Evolutionary conservation across 2,888 invertebrate genomes (phyloP).

Genomic region (Linyphia triangularis): DNA sequence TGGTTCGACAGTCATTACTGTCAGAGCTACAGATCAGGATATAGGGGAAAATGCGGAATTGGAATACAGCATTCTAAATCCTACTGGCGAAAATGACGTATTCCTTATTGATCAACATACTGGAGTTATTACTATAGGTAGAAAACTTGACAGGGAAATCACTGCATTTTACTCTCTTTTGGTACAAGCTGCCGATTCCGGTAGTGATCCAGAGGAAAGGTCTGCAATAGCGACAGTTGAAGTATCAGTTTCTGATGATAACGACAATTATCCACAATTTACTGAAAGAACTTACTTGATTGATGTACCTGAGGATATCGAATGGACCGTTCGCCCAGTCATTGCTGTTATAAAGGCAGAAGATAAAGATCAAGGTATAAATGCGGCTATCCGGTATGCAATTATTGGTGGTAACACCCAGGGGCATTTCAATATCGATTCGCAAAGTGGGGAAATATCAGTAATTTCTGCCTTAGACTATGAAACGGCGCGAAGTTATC

Average conservation of each 20-base stretch:
- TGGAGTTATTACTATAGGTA: constrained; percentile 91
- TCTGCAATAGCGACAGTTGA: constrained; percentile 91
- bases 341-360: constrained; percentile 90
- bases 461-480: constrained; percentile 93
- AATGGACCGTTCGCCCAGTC: constrained; percentile 89
- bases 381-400: constrained; percentile 95
- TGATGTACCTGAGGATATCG: constrained; percentile 92
- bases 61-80: constrained; percentile 81
- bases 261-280: constrained; percentile 95
- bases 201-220: constrained; percentile 88
- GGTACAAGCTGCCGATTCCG: constrained; percentile 91
- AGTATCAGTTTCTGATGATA: constrained; percentile 89
- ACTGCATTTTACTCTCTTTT: constrained; percentile 90
- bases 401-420: constrained; percentile 94
- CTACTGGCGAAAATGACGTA: constrained; percentile 83
- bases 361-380: constrained; percentile 94
- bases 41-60: constrained; percentile 93
- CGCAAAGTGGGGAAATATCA: constrained; percentile 87
- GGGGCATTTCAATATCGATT: constrained; percentile 95
- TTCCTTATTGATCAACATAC: constrained; percentile 87
- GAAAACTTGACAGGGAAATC: constrained; percentile 90
- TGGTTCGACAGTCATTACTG: constrained; percentile 88
- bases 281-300: constrained; percentile 93
- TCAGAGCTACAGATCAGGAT: constrained; percentile 95
- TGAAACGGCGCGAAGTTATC: constrained; percentile 90